phyloP scores from a whole-genome alignment of 2,797 vertebrate species.

The Micromesistius poutassou region DNA sequence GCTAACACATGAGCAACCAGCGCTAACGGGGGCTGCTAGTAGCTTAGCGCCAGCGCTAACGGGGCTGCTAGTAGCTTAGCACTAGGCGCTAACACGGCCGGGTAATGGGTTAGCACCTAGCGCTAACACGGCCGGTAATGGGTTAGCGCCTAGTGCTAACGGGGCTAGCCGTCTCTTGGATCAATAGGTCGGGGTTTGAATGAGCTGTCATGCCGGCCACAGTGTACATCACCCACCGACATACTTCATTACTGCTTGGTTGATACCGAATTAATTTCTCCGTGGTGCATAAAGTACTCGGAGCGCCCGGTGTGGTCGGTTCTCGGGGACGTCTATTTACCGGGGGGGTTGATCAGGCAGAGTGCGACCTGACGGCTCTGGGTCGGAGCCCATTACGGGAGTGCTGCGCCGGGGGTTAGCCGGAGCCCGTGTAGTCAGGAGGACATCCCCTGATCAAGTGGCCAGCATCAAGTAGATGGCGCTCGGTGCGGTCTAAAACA shows the following conservation, averaged over 20 bases:
- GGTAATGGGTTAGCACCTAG: slow-evolving; percentile 32
- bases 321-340: neutral
- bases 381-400: slow-evolving; percentile 29
- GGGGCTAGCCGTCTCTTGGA: slow-evolving; percentile 8
- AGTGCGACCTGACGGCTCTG: neutral
- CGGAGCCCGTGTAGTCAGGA: slow-evolving; percentile 28
- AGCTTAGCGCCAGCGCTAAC: slow-evolving; percentile 37
- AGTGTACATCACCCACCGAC: slow-evolving; percentile 10
- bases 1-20: neutral
- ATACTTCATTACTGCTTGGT: neutral
- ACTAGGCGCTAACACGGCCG: neutral
- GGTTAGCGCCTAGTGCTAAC: neutral
- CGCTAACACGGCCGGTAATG: slow-evolving; percentile 32
- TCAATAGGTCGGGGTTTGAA: slow-evolving; percentile 38
- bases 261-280: neutral
- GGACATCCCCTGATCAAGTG: slow-evolving; percentile 1
- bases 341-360: neutral
- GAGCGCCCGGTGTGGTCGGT: neutral
- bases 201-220: slow-evolving; percentile 63
- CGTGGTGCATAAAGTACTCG: neutral
- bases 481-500: neutral
- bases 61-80: slow-evolving; percentile 29
- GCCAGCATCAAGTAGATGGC: no score
- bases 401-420: slow-evolving; percentile 35
- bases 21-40: no score